Evolutionary conservation across 2,888 invertebrate genomes (phyloP).

Genomic region (Cremastinae sp.): DNA sequence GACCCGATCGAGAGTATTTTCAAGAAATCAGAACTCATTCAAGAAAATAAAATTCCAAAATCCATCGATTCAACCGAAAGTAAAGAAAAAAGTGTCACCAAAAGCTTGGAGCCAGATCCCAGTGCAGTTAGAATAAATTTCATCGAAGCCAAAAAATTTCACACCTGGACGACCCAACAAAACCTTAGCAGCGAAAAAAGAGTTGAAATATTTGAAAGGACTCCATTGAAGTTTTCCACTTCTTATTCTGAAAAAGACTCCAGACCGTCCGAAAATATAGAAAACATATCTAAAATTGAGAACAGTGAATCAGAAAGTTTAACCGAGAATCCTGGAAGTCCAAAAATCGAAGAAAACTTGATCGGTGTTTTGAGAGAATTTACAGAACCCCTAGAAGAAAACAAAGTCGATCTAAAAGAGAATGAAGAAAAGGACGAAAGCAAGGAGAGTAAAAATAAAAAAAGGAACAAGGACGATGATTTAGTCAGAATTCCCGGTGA

Average conservation of each 20-base stretch:
- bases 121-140: constrained; percentile 19
- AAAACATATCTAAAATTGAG: background rate
- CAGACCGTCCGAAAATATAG: background rate
- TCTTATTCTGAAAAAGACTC: constrained; percentile 18
- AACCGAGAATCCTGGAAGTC: background rate
- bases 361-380: constrained; percentile 3
- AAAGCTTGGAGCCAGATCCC: constrained; percentile 15
- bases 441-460: constrained; percentile 46
- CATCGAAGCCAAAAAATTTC: constrained; percentile 43
- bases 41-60: constrained; percentile 16
- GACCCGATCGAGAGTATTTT: constrained; percentile 51
- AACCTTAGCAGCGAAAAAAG: background rate
- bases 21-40: constrained; percentile 68
- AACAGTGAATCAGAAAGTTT: constrained; percentile 9
- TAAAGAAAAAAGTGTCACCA: constrained; percentile 2
- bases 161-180: constrained; percentile 46
- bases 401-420: background rate
- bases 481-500: constrained; percentile 68
- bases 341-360: constrained; percentile 28
- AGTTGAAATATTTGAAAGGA: background rate
- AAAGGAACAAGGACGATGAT: constrained; percentile 49
- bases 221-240: constrained; percentile 15
- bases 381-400: too few relatives aligned
- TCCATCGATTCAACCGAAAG: constrained; percentile 21
- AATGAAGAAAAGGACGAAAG: constrained; percentile 37